A percentile compares a stretch with the other conserved stretches of the same genome.
Evolutionary conservation across 2,888 invertebrate species (phyloP).

Genomic region (Lymantria dispar): DNA sequence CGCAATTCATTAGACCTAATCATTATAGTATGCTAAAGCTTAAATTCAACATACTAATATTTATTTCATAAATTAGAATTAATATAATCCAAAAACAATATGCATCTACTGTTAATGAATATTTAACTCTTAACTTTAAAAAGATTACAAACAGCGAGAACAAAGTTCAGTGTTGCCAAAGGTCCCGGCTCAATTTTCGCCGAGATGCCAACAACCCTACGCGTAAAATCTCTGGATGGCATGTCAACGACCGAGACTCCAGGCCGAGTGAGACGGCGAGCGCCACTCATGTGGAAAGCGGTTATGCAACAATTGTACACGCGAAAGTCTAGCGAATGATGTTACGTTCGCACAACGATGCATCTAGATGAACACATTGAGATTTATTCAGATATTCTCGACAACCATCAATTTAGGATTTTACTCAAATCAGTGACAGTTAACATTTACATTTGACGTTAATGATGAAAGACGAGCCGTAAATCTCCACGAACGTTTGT

Average conservation of each 20-base stretch:
- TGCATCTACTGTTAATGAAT: too few relatives aligned
- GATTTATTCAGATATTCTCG: constrained; percentile 29
- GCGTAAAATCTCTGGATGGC: constrained; percentile 56
- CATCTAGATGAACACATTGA: constrained; percentile 52
- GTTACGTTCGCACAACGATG: constrained; percentile 48
- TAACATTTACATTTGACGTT: not conserved
- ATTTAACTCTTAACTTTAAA: too few relatives aligned
- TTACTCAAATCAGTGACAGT: not conserved
- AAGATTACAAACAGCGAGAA: not conserved
- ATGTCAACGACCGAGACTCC: constrained; percentile 73
- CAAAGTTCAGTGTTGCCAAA: not conserved
- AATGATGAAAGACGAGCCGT: not conserved
- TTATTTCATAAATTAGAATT: too few relatives aligned
- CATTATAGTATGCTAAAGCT: too few relatives aligned
- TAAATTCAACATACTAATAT: too few relatives aligned
- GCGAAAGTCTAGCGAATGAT: constrained; percentile 65
- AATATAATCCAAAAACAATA: too few relatives aligned
- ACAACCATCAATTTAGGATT: constrained; percentile 4
- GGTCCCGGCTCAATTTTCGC: constrained; percentile 7
- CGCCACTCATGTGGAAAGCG: constrained; percentile 75
- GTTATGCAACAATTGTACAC: constrained; percentile 73
- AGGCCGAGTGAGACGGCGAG: constrained; percentile 64
- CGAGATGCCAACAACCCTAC: constrained; percentile 33
- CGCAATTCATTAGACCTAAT: too few relatives aligned
- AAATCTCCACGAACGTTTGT: not conserved